phyloP scores from a whole-genome alignment of 2,888 invertebrate genomes.

The Drosophila emarginata region DNA sequence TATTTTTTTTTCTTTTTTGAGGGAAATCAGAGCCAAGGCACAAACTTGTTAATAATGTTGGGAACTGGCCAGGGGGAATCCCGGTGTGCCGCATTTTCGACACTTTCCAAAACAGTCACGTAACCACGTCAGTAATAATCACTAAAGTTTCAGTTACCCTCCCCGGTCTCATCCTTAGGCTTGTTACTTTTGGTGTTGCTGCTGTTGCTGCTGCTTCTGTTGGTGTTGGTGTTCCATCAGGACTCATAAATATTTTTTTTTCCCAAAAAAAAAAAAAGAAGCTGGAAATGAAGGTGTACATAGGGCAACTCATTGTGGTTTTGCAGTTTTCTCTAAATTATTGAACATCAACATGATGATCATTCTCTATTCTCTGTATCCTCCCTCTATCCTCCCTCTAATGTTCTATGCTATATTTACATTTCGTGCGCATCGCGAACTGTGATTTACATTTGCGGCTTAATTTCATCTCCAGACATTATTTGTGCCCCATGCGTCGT shows the following conservation, averaged over 20 bases:
- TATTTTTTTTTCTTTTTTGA: neutral
- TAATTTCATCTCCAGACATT: constrained; percentile 81
- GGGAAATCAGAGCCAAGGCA: constrained; percentile 66
- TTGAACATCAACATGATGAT: constrained; percentile 64
- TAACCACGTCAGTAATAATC: constrained; percentile 82
- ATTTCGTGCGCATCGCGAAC: constrained; percentile 78
- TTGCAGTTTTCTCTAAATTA: constrained; percentile 72
- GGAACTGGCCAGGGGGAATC: constrained; percentile 20
- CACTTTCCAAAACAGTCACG: constrained; percentile 82
- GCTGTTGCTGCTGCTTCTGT: neutral
- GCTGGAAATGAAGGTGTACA: constrained; percentile 40
- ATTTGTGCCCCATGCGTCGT: constrained; percentile 76
- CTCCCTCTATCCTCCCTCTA: constrained; percentile 13
- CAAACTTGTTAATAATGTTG: constrained; percentile 67
- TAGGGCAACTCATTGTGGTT: constrained; percentile 26
- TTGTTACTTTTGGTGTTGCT: constrained; percentile 3
- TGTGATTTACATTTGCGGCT: constrained; percentile 81
- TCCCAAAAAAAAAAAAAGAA: constrained; percentile 45
- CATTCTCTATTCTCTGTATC: constrained; percentile 25
- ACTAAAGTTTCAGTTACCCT: constrained; percentile 79
- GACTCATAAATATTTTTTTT: constrained; percentile 69
- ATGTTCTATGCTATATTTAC: constrained; percentile 66
- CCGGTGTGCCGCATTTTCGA: constrained; percentile 78
- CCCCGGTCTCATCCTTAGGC: neutral
- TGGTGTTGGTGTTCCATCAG: constrained; percentile 41